These are phyloP conservation scores for Tetragonisca angustula DNA, from an alignment of 2,888 invertebrate genomes.

Conservation along the genomic window DNA sequence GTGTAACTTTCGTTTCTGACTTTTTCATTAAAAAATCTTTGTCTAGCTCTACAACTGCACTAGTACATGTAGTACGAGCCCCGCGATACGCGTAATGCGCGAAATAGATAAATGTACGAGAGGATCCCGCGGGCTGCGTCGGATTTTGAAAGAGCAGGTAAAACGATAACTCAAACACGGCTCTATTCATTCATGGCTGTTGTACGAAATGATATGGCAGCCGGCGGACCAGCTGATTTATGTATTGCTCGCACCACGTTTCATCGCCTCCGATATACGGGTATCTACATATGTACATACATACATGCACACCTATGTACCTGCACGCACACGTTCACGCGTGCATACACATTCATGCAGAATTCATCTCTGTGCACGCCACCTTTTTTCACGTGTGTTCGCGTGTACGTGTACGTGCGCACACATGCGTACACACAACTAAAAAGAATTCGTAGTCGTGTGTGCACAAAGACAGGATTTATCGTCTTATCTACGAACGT, in stretches of 20 bases:
- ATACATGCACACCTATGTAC: background rate
- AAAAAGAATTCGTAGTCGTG: background rate
- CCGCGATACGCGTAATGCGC: too few relatives aligned
- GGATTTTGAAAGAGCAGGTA: slow-evolving; percentile 48
- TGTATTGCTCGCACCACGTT: slow-evolving; percentile 74
- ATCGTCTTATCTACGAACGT: background rate
- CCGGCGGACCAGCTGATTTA: slow-evolving; percentile 78
- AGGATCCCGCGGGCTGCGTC: slow-evolving; percentile 18
- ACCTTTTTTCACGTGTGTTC: slow-evolving; percentile 23
- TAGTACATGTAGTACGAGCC: background rate
- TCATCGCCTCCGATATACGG: slow-evolving; percentile 61
- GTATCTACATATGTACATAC: background rate
- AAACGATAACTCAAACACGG: slow-evolving; percentile 77
- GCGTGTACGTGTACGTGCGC: slow-evolving; percentile 11
- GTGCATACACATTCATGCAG: background rate
- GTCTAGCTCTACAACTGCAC: too few relatives aligned
- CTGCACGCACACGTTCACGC: slow-evolving; percentile 10
- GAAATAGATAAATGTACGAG: background rate
- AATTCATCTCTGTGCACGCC: background rate
- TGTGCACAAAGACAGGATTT: background rate
- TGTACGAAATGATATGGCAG: slow-evolving; percentile 78
- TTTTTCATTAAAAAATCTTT: too few relatives aligned
- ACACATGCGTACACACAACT: slow-evolving; percentile 16
- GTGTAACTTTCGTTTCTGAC: too few relatives aligned
- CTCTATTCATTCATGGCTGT: slow-evolving; percentile 78